Evolutionary conservation across 2,113 vertebrate genomes (phyloP).

Genomic region (Archocentrus centrarchus): DNA sequence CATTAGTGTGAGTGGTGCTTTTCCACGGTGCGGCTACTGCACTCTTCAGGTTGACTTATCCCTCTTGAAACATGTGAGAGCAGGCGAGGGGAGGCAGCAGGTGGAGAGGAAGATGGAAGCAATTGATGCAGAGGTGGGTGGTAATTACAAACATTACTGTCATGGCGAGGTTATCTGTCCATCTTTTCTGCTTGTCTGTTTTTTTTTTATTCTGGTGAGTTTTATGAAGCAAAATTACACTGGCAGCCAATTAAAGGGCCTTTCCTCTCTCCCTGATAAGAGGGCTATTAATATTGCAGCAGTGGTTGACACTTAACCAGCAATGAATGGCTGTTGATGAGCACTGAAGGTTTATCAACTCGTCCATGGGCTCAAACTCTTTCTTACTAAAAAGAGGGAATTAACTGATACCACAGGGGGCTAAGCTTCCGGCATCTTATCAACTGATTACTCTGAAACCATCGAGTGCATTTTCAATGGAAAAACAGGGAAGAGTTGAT

Average conservation of each 20-base stretch:
- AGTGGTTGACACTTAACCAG: conserved; percentile 47
- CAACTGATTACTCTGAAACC: conserved; percentile 58
- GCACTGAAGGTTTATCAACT: conserved; percentile 64
- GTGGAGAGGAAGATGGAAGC: conserved; percentile 28
- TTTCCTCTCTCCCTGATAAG: conserved; percentile 62
- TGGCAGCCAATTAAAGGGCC: conserved; percentile 65
- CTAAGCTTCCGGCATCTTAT: conserved; percentile 58
- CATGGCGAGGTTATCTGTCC: conserved; percentile 57
- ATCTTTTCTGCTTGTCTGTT: conserved; percentile 21
- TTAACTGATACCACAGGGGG: conserved; percentile 50
- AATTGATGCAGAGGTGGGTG: conserved; percentile 46
- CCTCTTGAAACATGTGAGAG: conserved; percentile 34
- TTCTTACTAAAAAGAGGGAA: conserved; percentile 37
- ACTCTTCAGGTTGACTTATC: conserved; percentile 58
- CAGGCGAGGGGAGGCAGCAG: background rate
- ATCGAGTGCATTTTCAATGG: conserved; percentile 62
- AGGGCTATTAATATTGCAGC: conserved; percentile 59
- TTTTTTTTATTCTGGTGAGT: conserved; percentile 28
- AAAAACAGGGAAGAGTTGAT: conserved; percentile 34
- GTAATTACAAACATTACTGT: conserved; percentile 71
- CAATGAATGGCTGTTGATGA: conserved; percentile 49
- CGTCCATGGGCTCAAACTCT: conserved; percentile 10
- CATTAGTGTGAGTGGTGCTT: conserved; percentile 73
- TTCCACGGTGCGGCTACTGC: conserved; percentile 44
- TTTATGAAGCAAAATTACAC: conserved; percentile 46